Base-by-base conservation (phyloP, 2,888 invertebrate genomes). In the Omphaloscelis lunosa region DNA sequence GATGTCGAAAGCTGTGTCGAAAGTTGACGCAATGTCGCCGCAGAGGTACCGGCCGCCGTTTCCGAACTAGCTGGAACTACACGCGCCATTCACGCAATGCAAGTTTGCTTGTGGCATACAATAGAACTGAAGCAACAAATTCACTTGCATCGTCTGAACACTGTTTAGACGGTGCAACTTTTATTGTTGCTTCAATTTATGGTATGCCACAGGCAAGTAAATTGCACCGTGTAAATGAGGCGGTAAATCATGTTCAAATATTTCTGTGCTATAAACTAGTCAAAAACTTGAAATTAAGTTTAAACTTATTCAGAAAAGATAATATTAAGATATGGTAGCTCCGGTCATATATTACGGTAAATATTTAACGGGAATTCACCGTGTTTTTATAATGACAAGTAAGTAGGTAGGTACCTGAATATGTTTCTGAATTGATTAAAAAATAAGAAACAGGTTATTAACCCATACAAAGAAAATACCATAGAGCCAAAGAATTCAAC, bases 1-100 rank as follows among this genome's bases (percentile, higher is more conserved):
- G 89, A 90, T 90, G 89, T 89, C 82, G 89, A 90, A 90, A 92
- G 89, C 88, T 86, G 86, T 90, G 71, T 80, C 67, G 77, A 77
- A 82, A 80, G 77, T 77, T 27, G 56, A 29, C 53, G 75, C 70
- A 23, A 53, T 61, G 15, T 67, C 58, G 34, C 29, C 51, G 45
- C 11, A 29, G 12, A 72, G 61, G 76, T 77, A 79, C 58, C 56
- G 20, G 58, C 70, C 74, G 67, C 53, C 63, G 53, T 75, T 77
- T 84, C 75, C 62, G 76, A 79, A 79, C 62, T 11, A 69, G 39
- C 51, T 48, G n/a, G 20, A 62, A 29, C 45, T 59, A 59, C 17
- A 74, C 34, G 7, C 20, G 8, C 68, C 23, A 51, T 23, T 51
- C 23, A 51, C 51, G 51, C 20, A 20, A 2, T 51, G 51, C 20